A percentile compares a stretch with the other conserved stretches of the same genome.
phyloP scores from a whole-genome alignment of 2,797 vertebrate species.

The Spinibarbus caldwelli region DNA sequence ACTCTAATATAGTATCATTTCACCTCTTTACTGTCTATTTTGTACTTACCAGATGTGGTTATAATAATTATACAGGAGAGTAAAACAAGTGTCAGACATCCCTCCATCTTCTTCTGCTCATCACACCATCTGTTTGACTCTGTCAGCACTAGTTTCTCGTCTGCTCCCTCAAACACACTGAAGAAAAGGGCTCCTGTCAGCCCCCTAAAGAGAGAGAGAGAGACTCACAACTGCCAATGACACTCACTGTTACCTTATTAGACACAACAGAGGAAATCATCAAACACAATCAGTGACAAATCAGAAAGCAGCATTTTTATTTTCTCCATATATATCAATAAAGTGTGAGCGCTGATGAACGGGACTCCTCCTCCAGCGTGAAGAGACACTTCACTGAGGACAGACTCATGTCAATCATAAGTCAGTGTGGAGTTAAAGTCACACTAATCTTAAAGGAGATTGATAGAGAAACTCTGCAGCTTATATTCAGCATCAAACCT shows the following conservation, averaged over 20 bases:
- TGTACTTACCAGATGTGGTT: constrained; percentile 29
- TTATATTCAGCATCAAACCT: too few species aligned
- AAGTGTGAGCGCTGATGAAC: background rate
- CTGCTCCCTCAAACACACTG: background rate
- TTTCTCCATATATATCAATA: constrained; percentile 1
- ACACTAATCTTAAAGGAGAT: too few species aligned
- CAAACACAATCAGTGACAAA: constrained; percentile 15
- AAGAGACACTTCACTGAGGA: background rate
- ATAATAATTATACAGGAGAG: too few species aligned
- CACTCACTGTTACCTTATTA: constrained; percentile 40
- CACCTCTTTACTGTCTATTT: background rate
- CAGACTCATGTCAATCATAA: background rate
- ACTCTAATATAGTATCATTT: too few species aligned
- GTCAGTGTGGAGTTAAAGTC: too few species aligned
- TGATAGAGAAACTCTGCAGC: too few species aligned
- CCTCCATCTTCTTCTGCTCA: background rate
- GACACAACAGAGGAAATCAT: constrained; percentile 32
- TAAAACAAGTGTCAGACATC: background rate
- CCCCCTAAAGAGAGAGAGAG: background rate
- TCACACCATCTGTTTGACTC: too few species aligned
- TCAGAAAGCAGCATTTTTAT: background rate
- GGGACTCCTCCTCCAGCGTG: constrained; percentile 22
- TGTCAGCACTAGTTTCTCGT: too few species aligned
- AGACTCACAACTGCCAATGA: constrained; percentile 38
- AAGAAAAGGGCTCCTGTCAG: background rate